These are phyloP conservation scores for Heptranchias perlo DNA, from an alignment of 2,113 vertebrate species.

Conservation along the genomic window DNA sequence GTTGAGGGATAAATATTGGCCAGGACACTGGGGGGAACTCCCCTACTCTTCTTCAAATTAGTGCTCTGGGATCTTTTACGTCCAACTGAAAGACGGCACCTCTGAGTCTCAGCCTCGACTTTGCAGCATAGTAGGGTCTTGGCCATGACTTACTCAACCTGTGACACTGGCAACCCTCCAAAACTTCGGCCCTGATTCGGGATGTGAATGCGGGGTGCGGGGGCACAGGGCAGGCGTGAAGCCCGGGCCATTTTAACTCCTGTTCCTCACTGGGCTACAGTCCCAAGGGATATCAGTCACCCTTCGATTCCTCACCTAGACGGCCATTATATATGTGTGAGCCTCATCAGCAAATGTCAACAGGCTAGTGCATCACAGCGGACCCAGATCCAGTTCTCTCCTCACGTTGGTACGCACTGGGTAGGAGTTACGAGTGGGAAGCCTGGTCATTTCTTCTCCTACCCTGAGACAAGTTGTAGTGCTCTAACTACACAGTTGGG, in stretches of 20 bases:
- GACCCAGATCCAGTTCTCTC: background rate
- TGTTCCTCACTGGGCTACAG: background rate
- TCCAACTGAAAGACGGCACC: too few species aligned
- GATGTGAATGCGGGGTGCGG: background rate
- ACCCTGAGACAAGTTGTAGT: background rate
- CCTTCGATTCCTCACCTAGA: background rate
- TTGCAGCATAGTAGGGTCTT: too few species aligned
- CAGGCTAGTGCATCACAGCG: background rate
- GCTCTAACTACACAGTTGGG: background rate
- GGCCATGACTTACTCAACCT: background rate
- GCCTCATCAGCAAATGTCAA: background rate
- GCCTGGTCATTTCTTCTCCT: background rate
- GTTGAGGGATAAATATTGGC: too few species aligned
- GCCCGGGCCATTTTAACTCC: too few species aligned
- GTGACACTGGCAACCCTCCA: background rate
- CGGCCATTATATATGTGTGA: background rate
- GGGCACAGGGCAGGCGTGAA: background rate
- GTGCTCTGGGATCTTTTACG: too few species aligned
- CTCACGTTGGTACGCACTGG: background rate
- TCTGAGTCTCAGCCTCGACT: too few species aligned
- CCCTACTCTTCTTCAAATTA: too few species aligned
- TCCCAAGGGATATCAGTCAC: background rate
- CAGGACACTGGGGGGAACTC: too few species aligned
- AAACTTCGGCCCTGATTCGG: background rate
- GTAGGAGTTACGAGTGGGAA: background rate